Evolutionary conservation across 2,888 invertebrate species (phyloP).

Genomic region (Meghimatium bilineatum): DNA sequence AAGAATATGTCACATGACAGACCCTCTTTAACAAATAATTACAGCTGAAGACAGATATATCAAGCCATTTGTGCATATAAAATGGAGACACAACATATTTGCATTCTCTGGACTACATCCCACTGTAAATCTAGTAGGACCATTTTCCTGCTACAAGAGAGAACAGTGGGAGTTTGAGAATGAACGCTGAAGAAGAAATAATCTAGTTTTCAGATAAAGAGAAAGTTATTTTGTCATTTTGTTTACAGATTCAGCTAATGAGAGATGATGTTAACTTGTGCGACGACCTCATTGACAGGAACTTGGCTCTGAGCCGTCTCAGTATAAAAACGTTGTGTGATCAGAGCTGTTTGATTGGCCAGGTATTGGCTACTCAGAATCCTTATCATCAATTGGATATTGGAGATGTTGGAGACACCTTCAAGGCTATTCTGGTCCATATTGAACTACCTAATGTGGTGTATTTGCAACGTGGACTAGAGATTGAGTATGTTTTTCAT

Average conservation of each 20-base stretch:
- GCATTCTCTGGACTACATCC: no score
- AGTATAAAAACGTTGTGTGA: background rate
- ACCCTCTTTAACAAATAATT: no score
- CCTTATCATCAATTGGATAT: conserved; percentile 43
- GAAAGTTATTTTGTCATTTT: no score
- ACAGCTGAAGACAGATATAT: no score
- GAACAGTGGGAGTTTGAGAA: no score
- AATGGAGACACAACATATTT: no score
- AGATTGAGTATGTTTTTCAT: conserved; percentile 26
- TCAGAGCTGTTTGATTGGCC: conserved; percentile 32
- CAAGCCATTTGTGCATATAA: no score
- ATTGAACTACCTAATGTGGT: conserved; percentile 68
- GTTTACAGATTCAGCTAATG: conserved; percentile 14
- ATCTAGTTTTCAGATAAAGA: background rate
- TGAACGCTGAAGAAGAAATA: no score
- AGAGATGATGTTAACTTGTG: conserved; percentile 10
- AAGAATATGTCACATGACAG: no score
- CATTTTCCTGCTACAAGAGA: no score
- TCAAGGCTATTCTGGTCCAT: conserved; percentile 63
- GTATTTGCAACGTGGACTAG: conserved; percentile 46
- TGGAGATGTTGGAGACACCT: conserved; percentile 47
- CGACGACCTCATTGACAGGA: conserved; percentile 15
- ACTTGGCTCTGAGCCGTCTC: conserved; percentile 3
- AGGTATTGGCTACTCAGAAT: conserved; percentile 54
- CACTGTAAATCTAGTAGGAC: no score